Evolutionary conservation across 2,888 invertebrate genomes (phyloP), one percentile per base, ranked within the genome.

Genomic region (Camponotus fellah): DNA sequence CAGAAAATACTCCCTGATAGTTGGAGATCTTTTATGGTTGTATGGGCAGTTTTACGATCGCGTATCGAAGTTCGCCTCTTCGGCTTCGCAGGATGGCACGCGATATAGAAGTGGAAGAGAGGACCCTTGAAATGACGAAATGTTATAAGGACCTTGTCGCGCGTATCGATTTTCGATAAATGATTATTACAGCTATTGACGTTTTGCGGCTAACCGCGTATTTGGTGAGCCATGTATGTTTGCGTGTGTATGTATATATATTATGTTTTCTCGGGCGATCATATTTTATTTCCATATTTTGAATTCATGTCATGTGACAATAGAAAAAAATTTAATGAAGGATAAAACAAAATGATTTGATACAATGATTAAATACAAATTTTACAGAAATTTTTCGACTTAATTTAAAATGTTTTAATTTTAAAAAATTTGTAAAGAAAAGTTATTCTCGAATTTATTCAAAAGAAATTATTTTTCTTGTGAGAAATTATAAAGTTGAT

Each of bases 151-250:
- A 66, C 69, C 40, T 77, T 14, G 34, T 56, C 69, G 26, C 17
- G 53, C 2, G 37, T 68, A 77, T 77, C 68, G 76, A 77, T 77
- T 77, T 77, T 40, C 76, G 76, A 77, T 77, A 68, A 37, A 68
- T 66, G 68, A 77, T 77, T 77, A 56, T 53, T 53, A 37, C 26
- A 77, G 53, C 40, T 40, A 77, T 60, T 77, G 76, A 77, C 64
- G 34, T 75, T 34, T 49, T n/a, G 76, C 76, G 76, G 76, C n/a
- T 56, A 77, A 77, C 76, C 76, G 68, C 76, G n/a, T 76, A 66
- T 66, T 49, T 76, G 32, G 26, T 26, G 14, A 53, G 17, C 49
- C 53, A n/a, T 53, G n/a, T n/a, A 53, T 8, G 0, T 53, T 2
- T 53, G n/a, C 2, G 8, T n/a, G 6, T 53, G n/a, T 53, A 8